Base-by-base conservation (phyloP, 2,797 vertebrate genomes). In the Brachymystax lenok region DNA sequence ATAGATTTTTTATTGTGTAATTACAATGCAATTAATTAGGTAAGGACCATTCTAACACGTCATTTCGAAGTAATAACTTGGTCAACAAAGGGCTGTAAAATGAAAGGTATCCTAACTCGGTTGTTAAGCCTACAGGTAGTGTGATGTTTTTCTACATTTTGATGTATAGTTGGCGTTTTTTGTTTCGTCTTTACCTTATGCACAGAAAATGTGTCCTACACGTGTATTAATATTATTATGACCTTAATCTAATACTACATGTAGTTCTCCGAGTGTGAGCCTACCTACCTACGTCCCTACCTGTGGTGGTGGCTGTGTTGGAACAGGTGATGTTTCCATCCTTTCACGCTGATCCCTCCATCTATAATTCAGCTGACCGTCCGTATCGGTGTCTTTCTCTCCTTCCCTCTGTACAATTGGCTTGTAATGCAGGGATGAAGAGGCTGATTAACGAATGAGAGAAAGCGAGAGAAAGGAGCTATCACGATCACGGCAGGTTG, bases 331-430 rank as follows among this genome's bases (percentile, higher is more conserved):
- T 64, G 69, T 79, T 77, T 80, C 84, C 74, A 76, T 50, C 28
- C 88, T 86, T 91, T 91, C 88, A 90, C 79, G 69, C 80, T 24
- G 59, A 24, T 24, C 21, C 59, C 84, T 87, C 82, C 83, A 83
- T 99, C 93, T 91, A 94, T 94, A 92, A 94, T 95, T 92, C 27
- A 94, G 73, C 56, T 70, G 17, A 76, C 72, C 6, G 63, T 72
- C 82, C 80, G 68, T 92, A 94, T 94, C 91, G 19, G 86, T 93
- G 90, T 21, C 79, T 56, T 78, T 87, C n/a, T 56, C 80, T 82
- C 70, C 24, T 79, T 86, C 81, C 82, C 86, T 89, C 81, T 84
- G 76, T 54, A 7, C 83, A 88, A 88, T 76, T 80, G 74, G 77
- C 71, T 28, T 81, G 80, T 84, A 89, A 90, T 85, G 73, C 82